Base-by-base conservation (phyloP, 2,888 invertebrate genomes). In the Trissolcus japonicus region DNA sequence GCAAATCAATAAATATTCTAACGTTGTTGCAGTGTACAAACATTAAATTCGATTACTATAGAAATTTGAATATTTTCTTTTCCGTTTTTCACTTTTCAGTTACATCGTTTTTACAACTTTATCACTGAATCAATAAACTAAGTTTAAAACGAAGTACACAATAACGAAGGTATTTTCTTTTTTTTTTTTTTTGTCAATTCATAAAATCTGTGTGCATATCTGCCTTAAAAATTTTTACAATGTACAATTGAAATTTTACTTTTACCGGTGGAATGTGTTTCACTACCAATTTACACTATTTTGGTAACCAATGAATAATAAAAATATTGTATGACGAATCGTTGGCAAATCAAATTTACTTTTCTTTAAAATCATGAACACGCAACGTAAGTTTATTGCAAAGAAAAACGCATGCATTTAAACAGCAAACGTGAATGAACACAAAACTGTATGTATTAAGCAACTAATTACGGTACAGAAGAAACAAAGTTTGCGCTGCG, bases 391-490 rank as follows among this genome's bases (percentile, higher is more conserved):
- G 55, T 61, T 61, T 51, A 60, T 48, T 57, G 29, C 62, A 53
- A 62, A 43, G 11, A 19, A 69, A 71, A 62, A 62, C 56, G 62
- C 62, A 62, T 71, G 55, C 55, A 60, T 14, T 60, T 59, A 46
- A 57, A 66, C 50, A 21, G 50, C 59, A 66, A 68, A 59, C 54
- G 13, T 29, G 60, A 53, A 56, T 72, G 63, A 72, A 72, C 71
- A 72, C 71, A 63, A 63, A 69, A 71, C 46, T 50, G 50, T 50
- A 50, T 16, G 43, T 59, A 57, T 62, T 62, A 53, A 72, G 50
- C 62, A 62, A 62, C 35, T 59, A 59, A 21, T 21, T 56, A 69
- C 56, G 48, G 11, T 67, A 53, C 16, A 14, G 19, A 41, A 50
- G 40, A 66, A 68, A 68, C 59, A 65, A 65, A 67, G 29, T 59